phyloP scores from a whole-genome alignment of 2,113 vertebrate genomes.

The Dipodomys ordii region DNA sequence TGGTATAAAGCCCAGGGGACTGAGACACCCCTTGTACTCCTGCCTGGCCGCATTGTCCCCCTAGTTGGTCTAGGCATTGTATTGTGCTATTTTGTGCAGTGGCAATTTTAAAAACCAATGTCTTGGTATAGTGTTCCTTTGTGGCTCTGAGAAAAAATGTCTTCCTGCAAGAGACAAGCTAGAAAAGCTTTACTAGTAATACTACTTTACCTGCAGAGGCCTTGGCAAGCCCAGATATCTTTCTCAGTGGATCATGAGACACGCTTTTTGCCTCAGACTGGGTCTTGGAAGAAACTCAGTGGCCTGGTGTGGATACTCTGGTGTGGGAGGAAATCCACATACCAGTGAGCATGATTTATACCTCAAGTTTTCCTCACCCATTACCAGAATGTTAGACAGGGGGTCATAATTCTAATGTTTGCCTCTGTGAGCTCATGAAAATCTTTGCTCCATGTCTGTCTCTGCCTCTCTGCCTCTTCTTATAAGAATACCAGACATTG shows the following conservation, averaged over 20 bases:
- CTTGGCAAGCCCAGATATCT: neutral
- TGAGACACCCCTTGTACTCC: fast-evolving
- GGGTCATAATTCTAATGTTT: fast-evolving
- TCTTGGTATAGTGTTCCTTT: neutral
- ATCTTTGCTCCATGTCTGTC: neutral
- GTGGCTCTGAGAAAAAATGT: conserved; percentile 35
- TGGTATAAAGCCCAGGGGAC: neutral
- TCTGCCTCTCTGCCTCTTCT: neutral
- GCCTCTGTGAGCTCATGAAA: neutral
- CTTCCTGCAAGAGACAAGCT: neutral
- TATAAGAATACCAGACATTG: neutral
- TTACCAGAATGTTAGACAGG: no score
- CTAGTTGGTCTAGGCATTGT: neutral
- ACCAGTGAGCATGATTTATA: neutral
- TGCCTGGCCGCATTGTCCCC: fast-evolving
- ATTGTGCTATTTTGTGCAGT: neutral
- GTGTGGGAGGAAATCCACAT: neutral
- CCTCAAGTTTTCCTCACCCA: neutral
- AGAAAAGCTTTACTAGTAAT: conserved; percentile 1
- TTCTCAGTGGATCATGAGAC: conserved; percentile 16
- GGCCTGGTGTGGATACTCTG: neutral
- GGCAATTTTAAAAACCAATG: conserved; percentile 18
- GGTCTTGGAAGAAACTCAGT: conserved; percentile 5
- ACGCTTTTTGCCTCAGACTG: conserved; percentile 22
- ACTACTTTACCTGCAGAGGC: neutral